Percentiles rank a stretch among this genome's conserved stretches.
Conservation (phyloP, 1,140 invertebrate species). For the Drosophila mojavensis region DNA sequence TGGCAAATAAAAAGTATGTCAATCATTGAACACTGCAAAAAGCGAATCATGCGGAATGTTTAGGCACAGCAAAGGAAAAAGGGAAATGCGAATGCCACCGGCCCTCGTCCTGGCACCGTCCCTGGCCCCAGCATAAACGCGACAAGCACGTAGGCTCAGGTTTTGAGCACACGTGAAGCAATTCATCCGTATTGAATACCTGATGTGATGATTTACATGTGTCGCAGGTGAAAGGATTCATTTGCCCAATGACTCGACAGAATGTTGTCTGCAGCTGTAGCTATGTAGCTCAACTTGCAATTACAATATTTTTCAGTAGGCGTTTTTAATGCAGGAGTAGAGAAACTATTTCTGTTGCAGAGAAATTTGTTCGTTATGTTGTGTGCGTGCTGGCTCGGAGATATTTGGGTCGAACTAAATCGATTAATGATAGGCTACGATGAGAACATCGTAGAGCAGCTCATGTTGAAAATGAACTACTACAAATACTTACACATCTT, state of each 20-base stretch:
- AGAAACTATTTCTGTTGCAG: too few species aligned
- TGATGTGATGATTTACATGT: constrained; percentile 67
- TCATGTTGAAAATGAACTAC: too few species aligned
- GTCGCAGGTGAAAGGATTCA: constrained; percentile 43
- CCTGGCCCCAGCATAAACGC: too few species aligned
- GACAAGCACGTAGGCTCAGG: constrained; percentile 32
- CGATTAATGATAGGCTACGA: too few species aligned
- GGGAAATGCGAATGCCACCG: neutral
- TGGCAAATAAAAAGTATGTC: constrained; percentile 77
- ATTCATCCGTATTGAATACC: constrained; percentile 44
- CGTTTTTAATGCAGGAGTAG: too few species aligned
- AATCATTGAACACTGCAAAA: constrained; percentile 65
- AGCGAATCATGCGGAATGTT: constrained; percentile 60
- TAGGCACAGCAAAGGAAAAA: neutral
- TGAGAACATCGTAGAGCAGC: too few species aligned
- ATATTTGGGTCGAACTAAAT: too few species aligned
- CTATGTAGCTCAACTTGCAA: neutral
- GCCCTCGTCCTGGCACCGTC: too few species aligned
- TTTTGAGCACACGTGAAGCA: constrained; percentile 2
- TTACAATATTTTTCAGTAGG: neutral
- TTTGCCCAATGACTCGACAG: constrained; percentile 20
- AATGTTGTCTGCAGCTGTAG: neutral
- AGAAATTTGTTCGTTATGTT: too few species aligned
- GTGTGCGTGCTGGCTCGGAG: too few species aligned
- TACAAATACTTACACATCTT: too few species aligned